A percentile compares a stretch with the other conserved stretches of the same genome.
These are phyloP conservation scores for Smutsia temminckii DNA, from an alignment of 2,797 vertebrate genomes.

Conservation along the genomic window DNA sequence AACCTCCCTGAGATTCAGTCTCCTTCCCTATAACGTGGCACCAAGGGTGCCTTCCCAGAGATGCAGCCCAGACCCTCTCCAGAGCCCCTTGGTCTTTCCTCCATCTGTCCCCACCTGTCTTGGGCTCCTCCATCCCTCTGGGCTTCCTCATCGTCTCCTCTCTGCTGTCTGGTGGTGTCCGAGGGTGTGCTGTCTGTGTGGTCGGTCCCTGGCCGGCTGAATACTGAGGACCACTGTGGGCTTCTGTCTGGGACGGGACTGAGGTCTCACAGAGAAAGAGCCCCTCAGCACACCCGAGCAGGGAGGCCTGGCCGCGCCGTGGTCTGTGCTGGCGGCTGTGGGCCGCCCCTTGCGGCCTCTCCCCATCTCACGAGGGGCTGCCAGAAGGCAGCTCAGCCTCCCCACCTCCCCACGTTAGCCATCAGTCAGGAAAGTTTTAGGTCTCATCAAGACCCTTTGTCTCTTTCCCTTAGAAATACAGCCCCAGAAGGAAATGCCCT, in stretches of 20 bases:
- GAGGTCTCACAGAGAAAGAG: background rate
- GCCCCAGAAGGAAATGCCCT: background rate
- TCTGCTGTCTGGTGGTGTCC: background rate
- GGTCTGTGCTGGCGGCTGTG: background rate
- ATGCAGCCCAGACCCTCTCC: background rate
- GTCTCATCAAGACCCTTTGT: background rate
- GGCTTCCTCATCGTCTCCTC: background rate
- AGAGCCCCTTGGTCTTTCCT: background rate
- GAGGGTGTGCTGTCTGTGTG: background rate
- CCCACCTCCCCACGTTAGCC: background rate
- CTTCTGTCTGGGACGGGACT: background rate
- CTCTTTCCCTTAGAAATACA: background rate
- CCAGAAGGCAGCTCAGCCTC: background rate
- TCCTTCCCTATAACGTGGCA: background rate
- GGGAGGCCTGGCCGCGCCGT: background rate
- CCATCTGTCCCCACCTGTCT: background rate
- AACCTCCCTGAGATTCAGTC: slow-evolving; percentile 1
- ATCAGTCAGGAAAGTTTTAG: background rate
- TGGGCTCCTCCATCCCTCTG: background rate
- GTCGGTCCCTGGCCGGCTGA: background rate
- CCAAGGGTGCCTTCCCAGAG: background rate
- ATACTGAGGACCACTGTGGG: background rate
- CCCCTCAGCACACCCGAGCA: background rate
- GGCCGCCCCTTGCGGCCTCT: background rate
- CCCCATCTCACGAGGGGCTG: background rate